Evolutionary conservation across 2,113 vertebrate species (phyloP), one percentile per base, ranked within the genome.

Genomic region (Bostrychus sinensis): DNA sequence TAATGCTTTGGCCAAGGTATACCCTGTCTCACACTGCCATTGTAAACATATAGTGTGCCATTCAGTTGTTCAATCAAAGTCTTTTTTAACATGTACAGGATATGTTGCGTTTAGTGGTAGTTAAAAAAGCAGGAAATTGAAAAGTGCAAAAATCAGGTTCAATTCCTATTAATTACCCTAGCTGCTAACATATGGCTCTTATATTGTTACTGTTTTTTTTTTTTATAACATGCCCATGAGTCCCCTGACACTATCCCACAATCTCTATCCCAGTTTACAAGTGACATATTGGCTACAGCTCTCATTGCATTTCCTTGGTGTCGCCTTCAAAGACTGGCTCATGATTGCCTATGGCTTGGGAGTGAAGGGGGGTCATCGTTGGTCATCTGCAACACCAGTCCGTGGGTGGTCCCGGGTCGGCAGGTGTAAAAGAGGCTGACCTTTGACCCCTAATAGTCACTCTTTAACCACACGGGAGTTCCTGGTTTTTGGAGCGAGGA

Each of bases 311-410:
- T 51, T 23, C 25, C 48, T 2, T n/a, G 48, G 8, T 23, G 8
- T 7, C 9, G 16, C 12, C n/a, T 30, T 51, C 23, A 51, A 25
- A 26, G 23, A 23, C 48, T 3, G 48, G 25, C 14, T 28, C 25
- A n/a, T 51, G 48, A 51, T 51, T 51, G 48, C 25, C 26, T 51
- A 25, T 10, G 1, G 14, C 26, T 3, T 9, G 14, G n/a, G n/a
- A n/a, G n/a, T n/a, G n/a, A n/a, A n/a, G n/a, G n/a, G n/a, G 16
- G 48, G 48, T 51, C 48, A 17, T 28, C 25, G 3, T n/a, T n/a
- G 48, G 48, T 51, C 48, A 51, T 23, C 16, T 26, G 25, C 23
- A 51, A 51, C 25, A 51, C 25, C 25, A 28, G 48, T 30, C 48
- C 26, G 9, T 30, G 48, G 48, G 48, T 51, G 48, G 48, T n/a